Conservation (phyloP, 2,888 invertebrate genomes). For the Dryobotodes eremita region DNA sequence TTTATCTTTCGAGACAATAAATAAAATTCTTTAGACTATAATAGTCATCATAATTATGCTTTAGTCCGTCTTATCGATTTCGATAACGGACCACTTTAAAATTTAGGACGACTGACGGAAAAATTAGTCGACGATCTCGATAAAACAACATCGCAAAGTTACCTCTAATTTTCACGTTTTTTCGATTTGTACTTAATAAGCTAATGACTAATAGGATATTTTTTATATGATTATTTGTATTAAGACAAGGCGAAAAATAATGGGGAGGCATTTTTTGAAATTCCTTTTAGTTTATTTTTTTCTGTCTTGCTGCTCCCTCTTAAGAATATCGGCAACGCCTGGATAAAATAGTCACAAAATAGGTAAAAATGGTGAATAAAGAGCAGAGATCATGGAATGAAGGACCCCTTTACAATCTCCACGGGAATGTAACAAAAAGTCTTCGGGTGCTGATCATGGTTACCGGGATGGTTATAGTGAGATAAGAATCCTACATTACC, state of each 20-base stretch:
- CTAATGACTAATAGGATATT: no score
- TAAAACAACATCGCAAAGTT: no score
- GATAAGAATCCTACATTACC: neutral
- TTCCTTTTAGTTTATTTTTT: no score
- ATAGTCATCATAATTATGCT: neutral
- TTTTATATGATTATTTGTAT: no score
- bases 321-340: neutral
- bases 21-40: neutral
- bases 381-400: neutral
- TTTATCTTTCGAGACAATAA: conserved; percentile 15
- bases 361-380: neutral
- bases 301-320: no score
- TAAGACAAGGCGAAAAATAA: no score
- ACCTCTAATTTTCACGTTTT: no score
- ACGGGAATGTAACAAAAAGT: neutral
- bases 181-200: no score
- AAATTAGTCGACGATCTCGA: no score
- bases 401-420: neutral
- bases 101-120: neutral
- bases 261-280: no score
- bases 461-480: no score
- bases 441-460: neutral
- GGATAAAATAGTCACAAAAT: neutral
- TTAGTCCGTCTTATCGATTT: no score
- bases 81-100: neutral